Conservation (phyloP, 1,140 invertebrate species). For the Rhopalosiphum maidis region DNA sequence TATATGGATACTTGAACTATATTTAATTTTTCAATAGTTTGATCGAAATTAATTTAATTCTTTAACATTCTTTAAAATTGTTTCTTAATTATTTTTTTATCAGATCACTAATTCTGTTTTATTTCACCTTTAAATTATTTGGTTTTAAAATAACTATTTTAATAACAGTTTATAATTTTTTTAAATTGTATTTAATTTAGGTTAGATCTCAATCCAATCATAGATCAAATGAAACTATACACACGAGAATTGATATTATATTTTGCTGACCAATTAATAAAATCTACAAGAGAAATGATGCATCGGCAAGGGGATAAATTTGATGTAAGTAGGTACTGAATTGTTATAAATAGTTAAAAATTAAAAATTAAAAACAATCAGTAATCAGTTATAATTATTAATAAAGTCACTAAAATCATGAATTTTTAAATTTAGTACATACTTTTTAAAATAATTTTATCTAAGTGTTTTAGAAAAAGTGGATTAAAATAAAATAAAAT, state of each 20-base stretch:
- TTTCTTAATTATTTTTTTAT: not conserved
- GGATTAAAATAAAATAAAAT: no score
- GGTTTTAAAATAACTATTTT: not conserved
- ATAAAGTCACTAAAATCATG: not conserved
- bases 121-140: not conserved
- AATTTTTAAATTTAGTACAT: not conserved
- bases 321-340: not conserved
- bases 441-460: not conserved
- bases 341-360: not conserved
- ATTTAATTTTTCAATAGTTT: not conserved
- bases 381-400: not conserved
- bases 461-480: no score
- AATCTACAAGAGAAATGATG: slow-evolving; percentile 6
- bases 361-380: not conserved
- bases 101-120: not conserved
- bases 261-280: slow-evolving; percentile 26
- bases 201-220: slow-evolving; percentile 12
- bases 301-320: not conserved
- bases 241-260: not conserved
- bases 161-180: not conserved
- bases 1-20: not conserved
- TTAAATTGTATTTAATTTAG: not conserved
- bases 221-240: slow-evolving; percentile 25
- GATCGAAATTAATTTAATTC: no score
- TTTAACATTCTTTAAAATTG: no score